phyloP scores from a whole-genome alignment of 2,797 vertebrate genomes.

The Schizopygopsis malacanthus region DNA sequence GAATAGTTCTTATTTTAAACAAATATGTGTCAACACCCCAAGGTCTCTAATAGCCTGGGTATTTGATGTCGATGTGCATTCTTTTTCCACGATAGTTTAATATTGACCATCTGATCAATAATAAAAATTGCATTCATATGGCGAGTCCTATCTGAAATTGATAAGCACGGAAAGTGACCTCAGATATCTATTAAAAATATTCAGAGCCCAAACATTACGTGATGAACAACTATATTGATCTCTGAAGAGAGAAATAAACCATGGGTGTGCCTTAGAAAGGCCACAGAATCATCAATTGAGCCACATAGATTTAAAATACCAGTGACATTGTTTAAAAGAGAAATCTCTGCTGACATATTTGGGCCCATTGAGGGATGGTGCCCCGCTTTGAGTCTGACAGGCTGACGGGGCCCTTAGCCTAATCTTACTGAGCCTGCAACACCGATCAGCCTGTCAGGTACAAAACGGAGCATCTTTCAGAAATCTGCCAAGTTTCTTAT shows the following conservation, averaged over 20 bases:
- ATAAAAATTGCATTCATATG: slow-evolving; percentile 47
- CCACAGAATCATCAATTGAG: slow-evolving; percentile 15
- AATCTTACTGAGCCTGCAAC: slow-evolving; percentile 33
- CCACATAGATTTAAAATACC: slow-evolving; percentile 17
- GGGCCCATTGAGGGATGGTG: not conserved
- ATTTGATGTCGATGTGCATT: slow-evolving; percentile 40
- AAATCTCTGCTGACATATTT: slow-evolving; percentile 28
- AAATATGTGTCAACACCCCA: not conserved
- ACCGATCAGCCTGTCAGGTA: slow-evolving; percentile 33
- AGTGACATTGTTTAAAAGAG: slow-evolving; percentile 3
- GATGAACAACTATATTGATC: slow-evolving; percentile 35
- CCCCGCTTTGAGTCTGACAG: slow-evolving; percentile 2
- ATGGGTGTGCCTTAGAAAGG: slow-evolving; percentile 20
- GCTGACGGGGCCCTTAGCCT: slow-evolving; percentile 31
- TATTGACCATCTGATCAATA: slow-evolving; percentile 57
- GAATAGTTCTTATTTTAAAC: slow-evolving; percentile 37
- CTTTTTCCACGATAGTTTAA: slow-evolving; percentile 39
- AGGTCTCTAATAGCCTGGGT: slow-evolving; percentile 16
- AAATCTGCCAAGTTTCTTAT: slow-evolving; percentile 19
- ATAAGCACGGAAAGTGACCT: slow-evolving; percentile 34
- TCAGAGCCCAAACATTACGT: slow-evolving; percentile 20
- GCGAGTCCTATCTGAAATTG: slow-evolving; percentile 46
- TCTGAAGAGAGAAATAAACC: slow-evolving; percentile 9
- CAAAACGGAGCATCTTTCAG: not conserved
- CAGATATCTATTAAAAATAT: slow-evolving; percentile 49